Base-by-base conservation (phyloP, 92 coral and sea anemone species). In the Paramuricea clavata region DNA sequence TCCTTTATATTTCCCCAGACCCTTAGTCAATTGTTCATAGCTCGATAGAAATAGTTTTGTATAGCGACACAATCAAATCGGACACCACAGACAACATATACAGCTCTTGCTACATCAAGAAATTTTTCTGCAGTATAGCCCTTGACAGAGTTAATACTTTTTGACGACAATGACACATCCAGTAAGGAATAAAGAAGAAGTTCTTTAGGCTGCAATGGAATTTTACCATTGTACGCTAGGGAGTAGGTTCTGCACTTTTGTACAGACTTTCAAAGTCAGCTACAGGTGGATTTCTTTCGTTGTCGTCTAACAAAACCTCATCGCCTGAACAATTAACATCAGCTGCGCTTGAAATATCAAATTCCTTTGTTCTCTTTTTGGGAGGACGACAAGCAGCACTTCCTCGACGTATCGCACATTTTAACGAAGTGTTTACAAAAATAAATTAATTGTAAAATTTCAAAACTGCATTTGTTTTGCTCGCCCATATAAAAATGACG, bases 131-230 rank as follows among this genome's bases (percentile, higher is more conserved):
- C 49, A 72, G 78, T 72, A 41, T 72, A 72, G 31, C 76, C 76
- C n/a, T n/a, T n/a, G 44, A 72, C 78, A 72, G 52, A 72, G 47
- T 72, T 33, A 23, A 72, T 72, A 54, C 56, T 72, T 33, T 41
- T 72, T 72, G 47, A 42, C 30, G 56, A n/a, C 52, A 41, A 34
- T 10, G 78, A 72, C 3, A 72, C 30, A 33, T 72, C 13, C 52
- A 72, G 17, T 72, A 72, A 72, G 25, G 52, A 72, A 42, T 72
- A 72, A 42, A 72, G 78, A 69, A 69, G 76, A 34, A 72, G 78
- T 23, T 72, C 56, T 72, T 72, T 54, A 12, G 56, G 56, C 54
- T 41, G 78, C 47, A 72, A 23, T 33, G 78, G 30, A 34, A 72
- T 41, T 72, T 72, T 72, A 33, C 78, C 78, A 42, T 41, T 33